Evolutionary conservation across 2,113 vertebrate species (phyloP), one percentile per base, ranked within the genome.

Genomic region (Seriola dumerili): DNA sequence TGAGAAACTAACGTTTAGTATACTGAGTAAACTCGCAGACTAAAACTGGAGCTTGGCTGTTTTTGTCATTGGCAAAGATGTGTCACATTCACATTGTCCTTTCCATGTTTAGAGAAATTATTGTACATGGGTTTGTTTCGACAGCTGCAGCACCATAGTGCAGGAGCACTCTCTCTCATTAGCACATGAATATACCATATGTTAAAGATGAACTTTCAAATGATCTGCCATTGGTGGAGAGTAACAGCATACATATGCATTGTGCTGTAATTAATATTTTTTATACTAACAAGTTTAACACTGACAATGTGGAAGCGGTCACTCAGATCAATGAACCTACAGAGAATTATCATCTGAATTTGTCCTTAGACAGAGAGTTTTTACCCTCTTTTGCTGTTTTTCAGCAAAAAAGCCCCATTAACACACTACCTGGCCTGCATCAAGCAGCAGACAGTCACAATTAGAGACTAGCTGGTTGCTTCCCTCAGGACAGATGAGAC

Each of bases 1-100:
- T 85, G 54, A 75, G 46, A 75, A 55, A 81, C 38, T 29, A 4
- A 58, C 14, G 64, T 54, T 55, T 5, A 9, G 25, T 62, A 52
- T 5, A 13, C 16, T 48, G 16, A 48, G 16, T 48, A 52, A 52
- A 46, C 44, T 46, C 14, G 13, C 1, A 21, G 25, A 19, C 5
- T 19, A 50, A 50, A 61, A 17, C 40, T 32, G 48, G 9, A 50
- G 17, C 32, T 42, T 8, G 44, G 2, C 19, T 29, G 2, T 11
- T 52, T 54, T 55, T 64, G 48, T 64, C 42, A 50, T 8, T 73
- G 21, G 29, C 29, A 29, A 29, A 29, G 2, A 76, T 5, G 13
- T 25, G 48, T 50, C 36, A 58, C 9, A 34, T 14, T 67, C 36
- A 44, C 50, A 34, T 55, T 14, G 9, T 42, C 29, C 12, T 50